These are phyloP conservation scores for Amphibalanus amphitrite DNA, from an alignment of 1,140 invertebrate genomes.

Conservation along the genomic window DNA sequence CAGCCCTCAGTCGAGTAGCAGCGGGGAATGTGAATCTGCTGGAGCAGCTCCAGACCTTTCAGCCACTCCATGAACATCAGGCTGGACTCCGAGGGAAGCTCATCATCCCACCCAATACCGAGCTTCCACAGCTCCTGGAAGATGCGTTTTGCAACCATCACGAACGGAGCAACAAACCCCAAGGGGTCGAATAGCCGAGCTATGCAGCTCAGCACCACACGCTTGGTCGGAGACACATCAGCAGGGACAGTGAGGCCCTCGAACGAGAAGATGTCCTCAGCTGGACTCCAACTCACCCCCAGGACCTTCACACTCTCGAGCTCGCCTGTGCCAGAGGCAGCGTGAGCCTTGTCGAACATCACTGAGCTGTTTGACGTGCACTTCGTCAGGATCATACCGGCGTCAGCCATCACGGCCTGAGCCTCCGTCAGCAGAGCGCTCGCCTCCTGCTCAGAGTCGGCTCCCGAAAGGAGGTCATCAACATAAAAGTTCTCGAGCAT, in stretches of 20 bases:
- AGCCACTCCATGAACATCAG: not conserved
- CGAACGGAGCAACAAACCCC: too few species aligned
- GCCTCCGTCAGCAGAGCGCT: not conserved
- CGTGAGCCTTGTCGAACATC: not conserved
- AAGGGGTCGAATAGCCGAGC: too few species aligned
- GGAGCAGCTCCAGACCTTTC: not conserved
- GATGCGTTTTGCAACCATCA: too few species aligned
- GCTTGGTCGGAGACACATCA: too few species aligned
- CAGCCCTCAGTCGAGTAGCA: not conserved
- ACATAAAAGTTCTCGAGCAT: too few species aligned
- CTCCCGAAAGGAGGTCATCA: too few species aligned
- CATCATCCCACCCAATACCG: not conserved
- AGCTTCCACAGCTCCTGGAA: slow-evolving; percentile 1
- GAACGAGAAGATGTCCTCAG: too few species aligned
- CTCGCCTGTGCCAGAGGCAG: not conserved
- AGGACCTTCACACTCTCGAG: too few species aligned
- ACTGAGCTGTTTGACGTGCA: not conserved
- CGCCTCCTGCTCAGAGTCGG: too few species aligned
- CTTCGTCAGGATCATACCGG: not conserved
- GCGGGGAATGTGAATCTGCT: not conserved
- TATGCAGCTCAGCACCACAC: too few species aligned
- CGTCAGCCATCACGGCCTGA: not conserved
- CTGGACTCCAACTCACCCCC: too few species aligned
- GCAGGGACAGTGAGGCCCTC: too few species aligned
- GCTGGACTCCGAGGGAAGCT: not conserved